Evolutionary conservation across 2,797 vertebrate species (phyloP).

Genomic region (Tokudaia tokunoshimensis): DNA sequence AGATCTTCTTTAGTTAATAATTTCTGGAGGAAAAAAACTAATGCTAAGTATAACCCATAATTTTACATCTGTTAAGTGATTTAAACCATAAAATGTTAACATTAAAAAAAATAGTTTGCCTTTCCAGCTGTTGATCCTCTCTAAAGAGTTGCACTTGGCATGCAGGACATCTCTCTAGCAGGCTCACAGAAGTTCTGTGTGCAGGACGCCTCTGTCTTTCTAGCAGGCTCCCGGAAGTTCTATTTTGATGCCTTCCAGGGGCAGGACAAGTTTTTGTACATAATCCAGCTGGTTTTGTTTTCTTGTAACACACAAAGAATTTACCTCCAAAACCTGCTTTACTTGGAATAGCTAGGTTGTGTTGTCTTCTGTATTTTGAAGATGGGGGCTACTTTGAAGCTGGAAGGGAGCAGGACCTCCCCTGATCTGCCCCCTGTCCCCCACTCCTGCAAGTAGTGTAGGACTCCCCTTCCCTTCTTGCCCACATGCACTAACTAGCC

Average conservation of each 20-base stretch:
- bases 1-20: constrained; percentile 82
- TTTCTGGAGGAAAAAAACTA: constrained; percentile 44
- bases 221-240: constrained; percentile 50
- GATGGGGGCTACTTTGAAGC: constrained; percentile 55
- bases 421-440: fast-evolving
- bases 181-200: background rate
- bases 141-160: constrained; percentile 16
- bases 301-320: constrained; percentile 68
- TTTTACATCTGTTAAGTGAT: constrained; percentile 84
- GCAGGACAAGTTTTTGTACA: constrained; percentile 72
- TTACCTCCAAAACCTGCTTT: constrained; percentile 73
- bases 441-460: background rate
- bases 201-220: background rate
- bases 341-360: constrained; percentile 66
- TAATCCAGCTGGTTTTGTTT: constrained; percentile 73
- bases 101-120: constrained; percentile 64
- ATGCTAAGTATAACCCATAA: constrained; percentile 82
- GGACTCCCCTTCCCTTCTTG: background rate
- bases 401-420: background rate
- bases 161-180: constrained; percentile 79
- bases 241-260: constrained; percentile 31
- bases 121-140: constrained; percentile 85
- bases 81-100: constrained; percentile 80
- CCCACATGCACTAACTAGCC: background rate
- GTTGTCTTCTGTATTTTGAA: constrained; percentile 58